Base-by-base conservation (phyloP, 2,113 vertebrate species). In the Macrotus californicus region DNA sequence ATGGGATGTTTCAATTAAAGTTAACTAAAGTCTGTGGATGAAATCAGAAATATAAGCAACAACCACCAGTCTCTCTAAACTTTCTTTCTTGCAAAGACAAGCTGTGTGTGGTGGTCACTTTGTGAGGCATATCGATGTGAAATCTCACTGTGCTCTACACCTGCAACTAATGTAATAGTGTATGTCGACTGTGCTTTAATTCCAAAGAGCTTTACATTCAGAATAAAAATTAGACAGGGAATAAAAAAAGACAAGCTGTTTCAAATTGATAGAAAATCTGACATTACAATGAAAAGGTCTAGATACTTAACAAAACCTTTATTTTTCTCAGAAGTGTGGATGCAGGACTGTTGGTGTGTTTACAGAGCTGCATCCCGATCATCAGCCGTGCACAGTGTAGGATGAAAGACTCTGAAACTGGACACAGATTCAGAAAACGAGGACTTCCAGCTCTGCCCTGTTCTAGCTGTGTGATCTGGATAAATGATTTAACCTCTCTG, bases 181-280 rank as follows among this genome's bases (percentile, higher is more conserved):
- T 10, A 12, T 61, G 59, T 61, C 24, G 12, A 61, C 10, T 26
- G 59, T 5, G 12, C 59, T 61, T 61, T 12, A 61, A 61, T 12
- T 61, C 59, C 26, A 61, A 61, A 61, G 59, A 61, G 59, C 59
- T 61, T 61, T 26, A 29, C 26, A 61, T 29, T 61, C 59, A 61
- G 59, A 61, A 29, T 61, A 61, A 61, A 61, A 61, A 61, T 26
- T 61, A 61, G 59, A 26, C 59, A 29, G 26, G 59, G 29, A 61
- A 61, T 61, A 12, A 61, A 59, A 56, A 61, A 61, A 61, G 59
- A 12, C 24, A 29, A 61, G 9, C n/a, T 59, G 24, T 82, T 95
- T 94, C 94, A 87, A 87, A 95, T 80, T 76, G 87, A 61, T 94
- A 52, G 77, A 95, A 77, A 85, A 56, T 36, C 83, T 84, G 93